Conservation (phyloP, 2,888 invertebrate species). For the Sarcophaga carnaria region DNA sequence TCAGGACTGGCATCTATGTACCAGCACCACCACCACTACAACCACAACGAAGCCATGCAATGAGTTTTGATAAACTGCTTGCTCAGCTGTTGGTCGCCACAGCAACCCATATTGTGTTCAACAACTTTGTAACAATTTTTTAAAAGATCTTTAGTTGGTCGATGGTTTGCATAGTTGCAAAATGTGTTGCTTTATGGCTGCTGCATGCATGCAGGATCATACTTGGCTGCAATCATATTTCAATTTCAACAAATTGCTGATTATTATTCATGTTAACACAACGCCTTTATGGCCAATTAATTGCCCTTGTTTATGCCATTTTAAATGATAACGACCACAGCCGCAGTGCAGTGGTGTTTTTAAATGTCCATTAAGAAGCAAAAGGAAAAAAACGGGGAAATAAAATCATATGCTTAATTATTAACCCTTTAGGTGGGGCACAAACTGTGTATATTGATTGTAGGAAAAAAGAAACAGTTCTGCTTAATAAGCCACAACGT, state of each 20-base stretch:
- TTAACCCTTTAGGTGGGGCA: constrained; percentile 5
- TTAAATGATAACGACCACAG: constrained; percentile 48
- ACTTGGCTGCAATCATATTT: constrained; percentile 27
- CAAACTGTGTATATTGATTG: neutral
- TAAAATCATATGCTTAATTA: constrained; percentile 19
- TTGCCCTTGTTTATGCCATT: constrained; percentile 56
- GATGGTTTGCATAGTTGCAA: neutral
- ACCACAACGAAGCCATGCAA: constrained; percentile 1
- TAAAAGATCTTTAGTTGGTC: neutral
- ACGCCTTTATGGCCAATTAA: constrained; percentile 64
- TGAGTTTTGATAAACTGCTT: constrained; percentile 13
- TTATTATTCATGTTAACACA: constrained; percentile 63
- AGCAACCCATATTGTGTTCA: neutral
- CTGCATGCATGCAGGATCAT: constrained; percentile 10
- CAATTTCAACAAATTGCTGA: constrained; percentile 59
- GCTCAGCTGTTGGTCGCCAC: too few species aligned
- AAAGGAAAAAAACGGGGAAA: neutral
- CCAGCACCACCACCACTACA: too few species aligned
- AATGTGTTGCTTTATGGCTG: neutral
- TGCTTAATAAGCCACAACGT: too few species aligned
- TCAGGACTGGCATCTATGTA: too few species aligned
- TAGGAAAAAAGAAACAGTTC: too few species aligned
- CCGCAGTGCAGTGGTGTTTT: constrained; percentile 40
- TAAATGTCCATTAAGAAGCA: constrained; percentile 46
- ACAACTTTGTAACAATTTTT: constrained; percentile 6